Conservation (phyloP, 2,888 invertebrate species). For the Gerris lacustris region DNA sequence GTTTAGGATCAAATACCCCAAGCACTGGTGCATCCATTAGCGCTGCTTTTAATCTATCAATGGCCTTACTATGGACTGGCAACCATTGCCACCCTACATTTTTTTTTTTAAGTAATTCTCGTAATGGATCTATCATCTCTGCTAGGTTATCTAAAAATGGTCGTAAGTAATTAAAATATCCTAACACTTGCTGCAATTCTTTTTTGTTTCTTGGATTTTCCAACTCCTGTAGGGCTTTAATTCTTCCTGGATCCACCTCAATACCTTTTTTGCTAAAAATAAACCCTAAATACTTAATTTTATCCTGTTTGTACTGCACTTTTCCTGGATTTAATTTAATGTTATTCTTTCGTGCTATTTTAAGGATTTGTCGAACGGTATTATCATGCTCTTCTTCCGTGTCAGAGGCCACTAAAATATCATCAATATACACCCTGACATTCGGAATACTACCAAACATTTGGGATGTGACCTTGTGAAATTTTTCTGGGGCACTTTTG, state of each 20-base stretch:
- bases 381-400: constrained; percentile 20
- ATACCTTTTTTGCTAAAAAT: constrained; percentile 18
- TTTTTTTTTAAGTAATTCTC: constrained; percentile 22
- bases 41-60: constrained; percentile 21
- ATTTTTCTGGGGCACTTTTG: constrained; percentile 18
- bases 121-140: constrained; percentile 21
- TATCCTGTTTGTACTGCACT: constrained; percentile 18
- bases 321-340: constrained; percentile 21
- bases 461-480: constrained; percentile 19
- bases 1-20: constrained; percentile 20
- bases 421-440: constrained; percentile 17
- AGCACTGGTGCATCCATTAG: constrained; percentile 22
- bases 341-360: constrained; percentile 19
- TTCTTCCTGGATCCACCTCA: constrained; percentile 8
- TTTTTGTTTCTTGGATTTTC: constrained; percentile 20
- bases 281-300: constrained; percentile 21
- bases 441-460: constrained; percentile 15
- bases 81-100: constrained; percentile 19
- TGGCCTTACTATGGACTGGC: constrained; percentile 13
- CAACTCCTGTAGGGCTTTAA: constrained; percentile 12
- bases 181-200: constrained; percentile 24
- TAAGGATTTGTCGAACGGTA: constrained; percentile 14
- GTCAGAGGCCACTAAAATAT: constrained; percentile 13
- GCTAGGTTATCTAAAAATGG: constrained; percentile 25
- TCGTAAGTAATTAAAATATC: constrained; percentile 24